Evolutionary conservation across 2,113 vertebrate species (phyloP).

Genomic region (Gymnogyps californianus): DNA sequence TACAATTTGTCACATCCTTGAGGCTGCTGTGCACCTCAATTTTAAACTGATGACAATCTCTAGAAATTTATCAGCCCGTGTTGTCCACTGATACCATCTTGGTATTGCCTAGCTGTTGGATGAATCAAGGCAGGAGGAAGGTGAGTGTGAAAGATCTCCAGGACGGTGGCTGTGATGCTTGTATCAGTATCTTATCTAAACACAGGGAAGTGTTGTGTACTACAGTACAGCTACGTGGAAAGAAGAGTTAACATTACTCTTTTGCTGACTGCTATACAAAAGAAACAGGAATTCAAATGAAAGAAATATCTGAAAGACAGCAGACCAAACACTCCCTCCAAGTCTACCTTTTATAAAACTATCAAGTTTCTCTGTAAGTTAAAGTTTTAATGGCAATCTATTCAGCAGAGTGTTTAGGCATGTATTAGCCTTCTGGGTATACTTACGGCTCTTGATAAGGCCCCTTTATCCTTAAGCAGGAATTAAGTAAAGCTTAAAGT

Average conservation of each 20-base stretch:
- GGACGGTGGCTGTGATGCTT: no score
- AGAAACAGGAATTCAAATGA: neutral
- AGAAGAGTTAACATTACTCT: neutral
- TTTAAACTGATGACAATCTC: neutral
- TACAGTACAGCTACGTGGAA: neutral
- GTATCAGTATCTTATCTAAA: neutral
- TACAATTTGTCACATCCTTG: neutral
- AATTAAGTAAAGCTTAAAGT: conserved; percentile 21
- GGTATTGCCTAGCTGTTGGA: neutral
- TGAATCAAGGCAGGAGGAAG: neutral
- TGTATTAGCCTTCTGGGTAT: neutral
- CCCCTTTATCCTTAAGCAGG: conserved; percentile 2
- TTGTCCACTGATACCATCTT: neutral
- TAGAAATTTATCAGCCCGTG: neutral
- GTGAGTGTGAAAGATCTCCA: neutral
- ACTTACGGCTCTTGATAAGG: neutral
- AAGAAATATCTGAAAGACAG: neutral
- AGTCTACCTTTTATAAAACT: neutral
- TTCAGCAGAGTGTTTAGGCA: neutral
- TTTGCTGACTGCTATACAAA: neutral
- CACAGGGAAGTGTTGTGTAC: neutral
- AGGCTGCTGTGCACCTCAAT: neutral
- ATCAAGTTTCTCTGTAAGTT: neutral
- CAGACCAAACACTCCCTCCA: neutral
- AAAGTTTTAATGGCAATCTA: neutral